phyloP scores from a whole-genome alignment of 2,888 invertebrate species.

The Orchesella flavescens region DNA sequence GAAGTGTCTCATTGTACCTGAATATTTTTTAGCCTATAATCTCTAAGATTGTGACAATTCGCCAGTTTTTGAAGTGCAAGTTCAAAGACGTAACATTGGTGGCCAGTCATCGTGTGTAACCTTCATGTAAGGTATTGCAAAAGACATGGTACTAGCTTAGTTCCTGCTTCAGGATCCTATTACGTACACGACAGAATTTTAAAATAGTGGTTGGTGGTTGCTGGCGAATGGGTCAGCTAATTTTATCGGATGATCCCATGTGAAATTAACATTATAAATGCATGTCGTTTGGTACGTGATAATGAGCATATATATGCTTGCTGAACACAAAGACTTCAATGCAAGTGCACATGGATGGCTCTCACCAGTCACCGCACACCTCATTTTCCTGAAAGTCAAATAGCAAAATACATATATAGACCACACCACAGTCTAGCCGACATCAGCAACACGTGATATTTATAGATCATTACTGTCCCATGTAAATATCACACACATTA shows the following conservation, averaged over 20 bases:
- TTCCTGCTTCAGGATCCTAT: too few relatives aligned
- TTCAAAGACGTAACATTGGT: too few relatives aligned
- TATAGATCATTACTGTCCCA: slow-evolving; percentile 35
- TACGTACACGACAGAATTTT: too few relatives aligned
- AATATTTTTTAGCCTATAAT: too few relatives aligned
- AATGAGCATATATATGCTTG: too few relatives aligned
- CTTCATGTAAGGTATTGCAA: not conserved
- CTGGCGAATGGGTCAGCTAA: slow-evolving; percentile 19
- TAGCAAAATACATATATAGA: not conserved
- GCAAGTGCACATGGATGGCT: not conserved
- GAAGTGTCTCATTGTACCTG: too few relatives aligned
- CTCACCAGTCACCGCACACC: not conserved
- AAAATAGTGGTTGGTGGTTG: too few relatives aligned
- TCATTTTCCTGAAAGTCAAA: not conserved
- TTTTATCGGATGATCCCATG: slow-evolving; percentile 24
- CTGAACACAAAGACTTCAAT: too few relatives aligned
- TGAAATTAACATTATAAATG: not conserved
- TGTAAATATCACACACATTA: slow-evolving; percentile 6
- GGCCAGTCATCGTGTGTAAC: too few relatives aligned
- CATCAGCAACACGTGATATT: slow-evolving; percentile 35
- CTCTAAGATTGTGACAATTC: too few relatives aligned
- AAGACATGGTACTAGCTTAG: too few relatives aligned
- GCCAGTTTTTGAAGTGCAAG: too few relatives aligned
- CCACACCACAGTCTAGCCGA: slow-evolving; percentile 5
- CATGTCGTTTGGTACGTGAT: slow-evolving; percentile 9